Evolutionary conservation across 2,888 invertebrate genomes (phyloP), one percentile per base, ranked within the genome.

Genomic region (Macaria liturata): DNA sequence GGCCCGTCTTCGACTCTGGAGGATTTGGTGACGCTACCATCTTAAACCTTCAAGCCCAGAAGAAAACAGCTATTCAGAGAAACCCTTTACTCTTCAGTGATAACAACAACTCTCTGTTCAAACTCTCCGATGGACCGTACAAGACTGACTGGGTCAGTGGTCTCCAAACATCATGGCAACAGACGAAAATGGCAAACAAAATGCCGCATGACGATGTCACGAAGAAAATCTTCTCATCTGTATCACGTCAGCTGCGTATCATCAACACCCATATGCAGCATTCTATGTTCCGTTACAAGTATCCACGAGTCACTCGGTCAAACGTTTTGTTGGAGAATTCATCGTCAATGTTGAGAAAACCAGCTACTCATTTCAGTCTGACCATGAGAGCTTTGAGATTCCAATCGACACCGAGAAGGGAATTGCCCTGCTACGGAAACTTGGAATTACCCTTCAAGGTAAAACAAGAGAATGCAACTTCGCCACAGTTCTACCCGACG

Each of bases 1-100:
- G 92, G 91, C 91, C 91, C 0, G 92, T 92, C 0, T 92, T 92
- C 61, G 92, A 92, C 61, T 92, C 92, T 0, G 92, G 92, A 81
- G 92, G 92, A 65, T 92, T 82, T 20, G 83, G 84, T 3, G 71
- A 83, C 42, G 70, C 83, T 0, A 59, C 82, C 8, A 66, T 85
- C 43, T 64, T 87, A 4, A 84, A 82, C 3, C 72, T 88, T 0
- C 78, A 85, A 20, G 63, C 84, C 2, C 48, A 76, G 32, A 82
- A 83, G 46, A 86, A 81, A 51, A 57, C 80, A 0, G 71, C 79
- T 32, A 62, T 72, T 0, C 45, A 64, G 8, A 74, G 68, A 32
- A 91, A 91, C 61, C 84, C 87, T 0, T 62, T 91, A 3, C 81
- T 91, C 8, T 87, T 76, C 66, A 64, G 74, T 32, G 59, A 60